These are phyloP conservation scores for Zaprionus vittiger DNA, from an alignment of 1,140 invertebrate species.

Conservation along the genomic window DNA sequence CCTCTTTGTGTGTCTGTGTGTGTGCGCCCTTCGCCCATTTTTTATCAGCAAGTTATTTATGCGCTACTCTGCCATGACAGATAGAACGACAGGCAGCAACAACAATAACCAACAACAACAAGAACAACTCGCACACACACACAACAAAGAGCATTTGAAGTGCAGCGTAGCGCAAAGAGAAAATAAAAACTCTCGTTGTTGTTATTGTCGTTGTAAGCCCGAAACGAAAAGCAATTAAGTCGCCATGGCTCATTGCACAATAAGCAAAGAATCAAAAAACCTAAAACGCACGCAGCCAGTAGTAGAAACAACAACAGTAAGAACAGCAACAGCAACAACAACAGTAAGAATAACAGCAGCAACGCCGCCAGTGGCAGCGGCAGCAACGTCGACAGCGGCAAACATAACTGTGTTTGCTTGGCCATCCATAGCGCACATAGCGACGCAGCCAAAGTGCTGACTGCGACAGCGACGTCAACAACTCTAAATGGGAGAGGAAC, in stretches of 20 bases:
- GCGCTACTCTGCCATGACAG: constrained; percentile 66
- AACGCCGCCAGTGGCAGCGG: neutral
- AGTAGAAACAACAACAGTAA: constrained; percentile 1
- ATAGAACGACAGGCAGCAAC: constrained; percentile 39
- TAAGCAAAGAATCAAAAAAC: constrained; percentile 77
- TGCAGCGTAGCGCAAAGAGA: constrained; percentile 76
- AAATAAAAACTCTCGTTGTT: constrained; percentile 52
- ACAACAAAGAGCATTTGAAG: constrained; percentile 69
- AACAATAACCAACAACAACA: constrained; percentile 50
- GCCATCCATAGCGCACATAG: constrained; percentile 61
- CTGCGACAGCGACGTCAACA: constrained; percentile 22
- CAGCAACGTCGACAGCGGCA: constrained; percentile 24
- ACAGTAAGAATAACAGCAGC: neutral
- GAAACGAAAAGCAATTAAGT: constrained; percentile 82
- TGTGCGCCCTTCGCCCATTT: constrained; percentile 74
- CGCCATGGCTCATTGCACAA: constrained; percentile 82
- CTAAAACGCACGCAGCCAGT: constrained; percentile 32
- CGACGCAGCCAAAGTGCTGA: constrained; percentile 26
- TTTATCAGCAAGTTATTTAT: constrained; percentile 79
- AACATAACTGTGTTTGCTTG: constrained; percentile 81
- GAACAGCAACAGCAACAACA: constrained; percentile 1
- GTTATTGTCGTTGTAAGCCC: constrained; percentile 41
- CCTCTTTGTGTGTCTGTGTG: constrained; percentile 16
- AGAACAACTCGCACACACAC: constrained; percentile 32
- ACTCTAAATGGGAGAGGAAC: constrained; percentile 22